Evolutionary conservation across 2,113 vertebrate species (phyloP).

Genomic region (Oceanodroma tethys): DNA sequence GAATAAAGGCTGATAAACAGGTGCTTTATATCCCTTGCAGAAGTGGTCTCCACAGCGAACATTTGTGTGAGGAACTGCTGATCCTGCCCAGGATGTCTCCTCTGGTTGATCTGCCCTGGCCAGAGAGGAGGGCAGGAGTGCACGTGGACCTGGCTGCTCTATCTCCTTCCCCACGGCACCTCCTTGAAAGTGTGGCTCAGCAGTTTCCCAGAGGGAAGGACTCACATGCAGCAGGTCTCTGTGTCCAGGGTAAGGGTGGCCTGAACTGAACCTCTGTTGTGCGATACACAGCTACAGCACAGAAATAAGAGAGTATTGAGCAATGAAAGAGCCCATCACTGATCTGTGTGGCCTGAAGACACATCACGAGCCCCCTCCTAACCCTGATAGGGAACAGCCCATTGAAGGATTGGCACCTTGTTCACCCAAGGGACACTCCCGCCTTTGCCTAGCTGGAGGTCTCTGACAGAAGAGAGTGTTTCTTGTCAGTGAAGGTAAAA

Average conservation of each 20-base stretch:
- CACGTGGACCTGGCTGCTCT: neutral
- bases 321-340: neutral
- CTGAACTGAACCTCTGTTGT: neutral
- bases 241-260: neutral
- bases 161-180: neutral
- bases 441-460: neutral
- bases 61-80: neutral
- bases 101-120: neutral
- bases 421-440: neutral
- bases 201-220: neutral
- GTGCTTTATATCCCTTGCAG: neutral
- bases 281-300: neutral
- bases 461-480: neutral
- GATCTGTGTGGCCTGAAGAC: neutral
- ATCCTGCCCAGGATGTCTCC: neutral
- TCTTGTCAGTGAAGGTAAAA: neutral
- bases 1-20: neutral
- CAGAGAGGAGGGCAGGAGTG: neutral
- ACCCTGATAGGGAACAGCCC: rapidly evolving
- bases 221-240: neutral
- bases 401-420: neutral
- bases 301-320: neutral
- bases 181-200: neutral
- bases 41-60: neutral
- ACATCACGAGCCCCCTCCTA: neutral